phyloP scores from a whole-genome alignment of 1,140 invertebrate species.

The Hylaeus anthracinus region DNA sequence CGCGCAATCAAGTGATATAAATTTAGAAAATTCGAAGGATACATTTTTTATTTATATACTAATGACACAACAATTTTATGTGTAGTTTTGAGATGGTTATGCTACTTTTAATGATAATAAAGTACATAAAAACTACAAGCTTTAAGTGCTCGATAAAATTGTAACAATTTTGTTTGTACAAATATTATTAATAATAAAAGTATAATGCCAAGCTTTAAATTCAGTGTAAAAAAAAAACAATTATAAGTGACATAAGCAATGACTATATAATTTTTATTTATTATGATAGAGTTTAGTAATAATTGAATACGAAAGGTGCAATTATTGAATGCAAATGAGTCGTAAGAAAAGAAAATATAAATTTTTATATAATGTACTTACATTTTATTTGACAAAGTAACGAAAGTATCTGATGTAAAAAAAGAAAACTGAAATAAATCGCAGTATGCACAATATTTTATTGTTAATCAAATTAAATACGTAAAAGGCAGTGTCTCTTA shows the following conservation, averaged over 20 bases:
- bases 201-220: background rate
- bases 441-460: constrained; percentile 51
- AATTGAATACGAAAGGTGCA: background rate
- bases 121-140: constrained; percentile 23
- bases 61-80: background rate
- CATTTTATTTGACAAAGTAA: background rate
- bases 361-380: background rate
- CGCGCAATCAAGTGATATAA: background rate
- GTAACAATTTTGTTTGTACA: constrained; percentile 33
- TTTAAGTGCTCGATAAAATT: constrained; percentile 7
- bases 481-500: constrained; percentile 52
- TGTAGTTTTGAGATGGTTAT: background rate
- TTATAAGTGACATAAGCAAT: background rate
- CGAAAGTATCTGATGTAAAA: constrained; percentile 20
- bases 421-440: constrained; percentile 34
- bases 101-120: constrained; percentile 28
- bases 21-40: background rate
- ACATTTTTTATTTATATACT: background rate
- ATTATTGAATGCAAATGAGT: background rate
- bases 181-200: constrained; percentile 24
- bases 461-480: constrained; percentile 52
- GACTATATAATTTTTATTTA: background rate
- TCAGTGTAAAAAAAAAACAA: background rate
- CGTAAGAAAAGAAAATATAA: background rate
- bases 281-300: background rate